Evolutionary conservation across 2,113 vertebrate genomes (phyloP).

Genomic region (Salminus brasiliensis): DNA sequence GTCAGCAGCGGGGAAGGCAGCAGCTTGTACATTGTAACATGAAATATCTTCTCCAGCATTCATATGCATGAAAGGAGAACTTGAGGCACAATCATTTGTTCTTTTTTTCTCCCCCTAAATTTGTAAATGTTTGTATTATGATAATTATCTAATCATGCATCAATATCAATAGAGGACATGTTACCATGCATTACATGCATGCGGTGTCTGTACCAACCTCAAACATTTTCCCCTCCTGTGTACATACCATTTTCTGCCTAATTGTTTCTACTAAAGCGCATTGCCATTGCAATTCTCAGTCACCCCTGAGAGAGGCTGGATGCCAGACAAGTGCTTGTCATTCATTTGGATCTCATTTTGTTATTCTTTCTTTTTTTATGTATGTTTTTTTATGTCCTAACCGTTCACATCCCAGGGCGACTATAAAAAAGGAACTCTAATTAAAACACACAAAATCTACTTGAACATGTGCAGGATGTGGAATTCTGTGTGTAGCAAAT

Average conservation of each 20-base stretch:
- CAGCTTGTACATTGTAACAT: conserved; percentile 55
- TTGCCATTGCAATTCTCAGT: conserved; percentile 9
- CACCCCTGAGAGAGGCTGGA: background rate
- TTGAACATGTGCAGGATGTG: conserved; percentile 23
- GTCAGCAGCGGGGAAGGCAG: conserved; percentile 41
- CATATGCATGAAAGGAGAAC: conserved; percentile 71
- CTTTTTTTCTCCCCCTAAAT: conserved; percentile 59
- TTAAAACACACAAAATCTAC: conserved; percentile 36
- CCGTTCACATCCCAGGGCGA: conserved; percentile 5
- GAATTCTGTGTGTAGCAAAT: conserved; percentile 21
- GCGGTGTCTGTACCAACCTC: conserved; percentile 63
- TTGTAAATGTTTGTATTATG: conserved; percentile 80
- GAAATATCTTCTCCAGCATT: conserved; percentile 62
- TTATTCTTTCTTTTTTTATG: no score
- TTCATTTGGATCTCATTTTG: conserved; percentile 27
- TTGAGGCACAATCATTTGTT: conserved; percentile 67
- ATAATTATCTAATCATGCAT: conserved; percentile 72
- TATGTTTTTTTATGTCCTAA: conserved; percentile 23
- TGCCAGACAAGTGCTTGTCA: background rate
- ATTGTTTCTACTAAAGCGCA: conserved; percentile 34
- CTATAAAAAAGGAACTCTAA: conserved; percentile 21
- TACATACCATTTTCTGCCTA: conserved; percentile 58
- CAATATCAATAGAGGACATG: conserved; percentile 66
- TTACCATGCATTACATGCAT: conserved; percentile 75
- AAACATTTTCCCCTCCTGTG: no score